Percentiles rank a stretch among this genome's conserved stretches.
Conservation (phyloP, 2,888 invertebrate genomes). For the Platycheirus rosarum region DNA sequence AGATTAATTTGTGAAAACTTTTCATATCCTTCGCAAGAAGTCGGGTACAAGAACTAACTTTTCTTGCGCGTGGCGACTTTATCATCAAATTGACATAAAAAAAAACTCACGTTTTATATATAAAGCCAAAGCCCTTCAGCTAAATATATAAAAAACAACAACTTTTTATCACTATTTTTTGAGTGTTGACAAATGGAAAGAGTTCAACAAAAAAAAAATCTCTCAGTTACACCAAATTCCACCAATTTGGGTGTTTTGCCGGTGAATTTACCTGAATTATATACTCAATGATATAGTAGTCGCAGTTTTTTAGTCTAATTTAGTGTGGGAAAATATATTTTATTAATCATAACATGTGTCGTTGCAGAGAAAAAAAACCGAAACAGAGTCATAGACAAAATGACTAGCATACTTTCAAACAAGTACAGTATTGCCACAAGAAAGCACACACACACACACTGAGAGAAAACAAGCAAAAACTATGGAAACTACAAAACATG, state of each 20-base stretch:
- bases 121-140: background rate
- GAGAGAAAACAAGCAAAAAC: slow-evolving; percentile 1
- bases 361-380: background rate
- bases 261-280: slow-evolving; percentile 20
- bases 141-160: background rate
- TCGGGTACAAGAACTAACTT: background rate
- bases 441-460: background rate
- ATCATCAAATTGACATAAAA: slow-evolving; percentile 35
- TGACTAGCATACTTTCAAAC: slow-evolving; percentile 8
- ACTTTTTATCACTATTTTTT: background rate
- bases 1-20: slow-evolving; percentile 31
- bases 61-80: slow-evolving; percentile 21
- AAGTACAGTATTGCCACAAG: background rate
- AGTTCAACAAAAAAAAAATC: slow-evolving; percentile 18
- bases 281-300: slow-evolving; percentile 3
- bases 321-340: background rate
- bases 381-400: slow-evolving; percentile 15
- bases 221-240: slow-evolving; percentile 22
- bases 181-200: slow-evolving; percentile 24
- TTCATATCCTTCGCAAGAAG: slow-evolving; percentile 8
- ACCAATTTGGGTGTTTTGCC: background rate
- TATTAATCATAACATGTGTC: background rate
- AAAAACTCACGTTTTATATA: too few species aligned
- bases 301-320: slow-evolving; percentile 14
- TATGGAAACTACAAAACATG: background rate